Evolutionary conservation across 2,797 vertebrate species (phyloP).

Genomic region (Sarcophilus harrisii): DNA sequence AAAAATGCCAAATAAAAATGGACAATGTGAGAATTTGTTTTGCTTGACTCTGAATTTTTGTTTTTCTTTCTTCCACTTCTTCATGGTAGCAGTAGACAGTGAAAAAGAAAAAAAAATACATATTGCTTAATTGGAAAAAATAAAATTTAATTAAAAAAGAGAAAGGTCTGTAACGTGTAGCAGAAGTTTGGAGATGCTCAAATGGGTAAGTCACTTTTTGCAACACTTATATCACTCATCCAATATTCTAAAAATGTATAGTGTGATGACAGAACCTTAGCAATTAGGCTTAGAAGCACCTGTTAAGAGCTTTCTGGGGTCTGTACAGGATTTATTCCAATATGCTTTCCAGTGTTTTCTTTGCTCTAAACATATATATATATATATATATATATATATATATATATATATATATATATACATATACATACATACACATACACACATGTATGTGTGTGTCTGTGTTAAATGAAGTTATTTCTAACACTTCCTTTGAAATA

Average conservation of each 20-base stretch:
- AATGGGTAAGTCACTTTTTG: neutral
- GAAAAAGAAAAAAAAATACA: neutral
- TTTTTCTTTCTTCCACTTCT: neutral
- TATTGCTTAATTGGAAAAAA: neutral
- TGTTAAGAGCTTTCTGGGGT: neutral
- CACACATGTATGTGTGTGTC: neutral
- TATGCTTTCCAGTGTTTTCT: slow-evolving; percentile 26
- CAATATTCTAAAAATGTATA: slow-evolving; percentile 23
- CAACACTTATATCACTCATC: neutral
- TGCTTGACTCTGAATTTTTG: neutral
- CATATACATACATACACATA: too few relatives aligned
- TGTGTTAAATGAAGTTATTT: neutral
- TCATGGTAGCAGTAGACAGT: neutral
- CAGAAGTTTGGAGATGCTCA: neutral
- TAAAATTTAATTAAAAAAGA: slow-evolving; percentile 4
- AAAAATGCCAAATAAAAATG: neutral
- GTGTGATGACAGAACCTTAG: slow-evolving; percentile 22
- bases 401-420: too few relatives aligned
- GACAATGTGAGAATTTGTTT: neutral
- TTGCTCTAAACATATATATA: too few relatives aligned
- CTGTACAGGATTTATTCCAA: slow-evolving; percentile 15
- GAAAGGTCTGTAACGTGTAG: neutral
- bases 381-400: too few relatives aligned
- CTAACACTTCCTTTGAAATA: neutral
- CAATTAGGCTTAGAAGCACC: slow-evolving; percentile 33